Conservation (phyloP, 2,888 invertebrate species). For the Esperia sulphurella region DNA sequence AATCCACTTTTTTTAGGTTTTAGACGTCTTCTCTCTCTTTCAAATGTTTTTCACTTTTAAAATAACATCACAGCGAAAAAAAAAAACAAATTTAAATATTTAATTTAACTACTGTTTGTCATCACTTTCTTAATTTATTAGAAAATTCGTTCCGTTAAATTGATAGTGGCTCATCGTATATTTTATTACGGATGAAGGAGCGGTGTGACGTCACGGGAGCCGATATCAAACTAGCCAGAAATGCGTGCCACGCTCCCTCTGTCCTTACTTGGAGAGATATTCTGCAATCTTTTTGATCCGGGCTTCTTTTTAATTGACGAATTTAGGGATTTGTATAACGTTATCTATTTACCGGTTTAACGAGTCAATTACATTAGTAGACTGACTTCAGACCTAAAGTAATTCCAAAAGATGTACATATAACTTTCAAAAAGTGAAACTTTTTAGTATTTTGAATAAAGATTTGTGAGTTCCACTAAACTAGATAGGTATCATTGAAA, state of each 20-base stretch:
- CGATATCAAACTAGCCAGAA: constrained; percentile 75
- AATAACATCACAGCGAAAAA: background rate
- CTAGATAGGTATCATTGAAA: no score
- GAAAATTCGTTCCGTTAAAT: background rate
- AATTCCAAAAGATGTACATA: no score
- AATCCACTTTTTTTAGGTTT: background rate
- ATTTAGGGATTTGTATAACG: background rate
- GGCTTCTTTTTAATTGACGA: background rate
- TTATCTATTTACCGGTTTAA: background rate
- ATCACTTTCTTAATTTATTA: background rate
- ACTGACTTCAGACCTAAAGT: no score
- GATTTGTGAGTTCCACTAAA: no score
- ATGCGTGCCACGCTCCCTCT: constrained; percentile 72
- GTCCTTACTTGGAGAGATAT: constrained; percentile 57
- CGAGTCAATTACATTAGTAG: background rate
- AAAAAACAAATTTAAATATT: background rate
- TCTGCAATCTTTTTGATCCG: constrained; percentile 47
- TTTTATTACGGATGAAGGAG: constrained; percentile 38
- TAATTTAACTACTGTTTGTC: background rate
- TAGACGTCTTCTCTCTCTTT: background rate
- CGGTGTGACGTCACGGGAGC: constrained; percentile 70
- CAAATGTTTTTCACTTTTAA: background rate
- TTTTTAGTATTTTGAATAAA: no score
- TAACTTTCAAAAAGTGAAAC: no score
- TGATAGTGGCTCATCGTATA: constrained; percentile 33